Evolutionary conservation across 2,888 invertebrate species (phyloP), one percentile per base, ranked within the genome.

Genomic region (Pogonocherus hispidulus): DNA sequence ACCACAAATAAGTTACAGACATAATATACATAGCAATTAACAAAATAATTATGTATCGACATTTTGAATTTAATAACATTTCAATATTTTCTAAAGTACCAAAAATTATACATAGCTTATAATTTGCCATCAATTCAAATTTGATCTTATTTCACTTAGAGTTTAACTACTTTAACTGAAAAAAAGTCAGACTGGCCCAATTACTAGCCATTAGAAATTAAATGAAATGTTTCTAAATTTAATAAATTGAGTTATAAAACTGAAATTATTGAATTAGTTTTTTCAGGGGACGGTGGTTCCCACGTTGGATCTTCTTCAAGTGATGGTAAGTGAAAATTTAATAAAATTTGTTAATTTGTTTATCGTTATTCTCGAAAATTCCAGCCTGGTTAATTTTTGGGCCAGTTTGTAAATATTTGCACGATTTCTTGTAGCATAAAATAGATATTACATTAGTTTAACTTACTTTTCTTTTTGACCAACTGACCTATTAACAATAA

Each of bases 251-350:
- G 20, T 19, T 18, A 6, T 22, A n/a, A n/a, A n/a, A n/a, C 8
- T 51, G 41, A 22, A 56, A 49, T 66, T 59, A 54, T 54, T 56
- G 63, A 65, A 62, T 51, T 51, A 71, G 69, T 77, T 76, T 79
- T 85, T 83, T 74, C 80, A 85, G 85, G 84, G 73, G 85, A 85
- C 70, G 80, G 80, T 66, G 82, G 83, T 63, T 84, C 85, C 62
- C 85, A 85, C 74, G 85, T 84, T 60, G 85, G 84, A 69, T 84
- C 84, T 66, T 84, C 84, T 69, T 84, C 84, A 67, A 84, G 85
- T 73, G 85, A 85, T 70, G 85, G 85, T 85, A 74, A 85, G 85
- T 84, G 67, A n/a, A 51, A 62, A 49, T 51, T 62, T 51, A 3
- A 20, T 51, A 37, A 55, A 9, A 18, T n/a, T 55, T n/a, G n/a